Evolutionary conservation across 2,888 invertebrate species (phyloP).

Genomic region (Chalcosyrphus nemorum): DNA sequence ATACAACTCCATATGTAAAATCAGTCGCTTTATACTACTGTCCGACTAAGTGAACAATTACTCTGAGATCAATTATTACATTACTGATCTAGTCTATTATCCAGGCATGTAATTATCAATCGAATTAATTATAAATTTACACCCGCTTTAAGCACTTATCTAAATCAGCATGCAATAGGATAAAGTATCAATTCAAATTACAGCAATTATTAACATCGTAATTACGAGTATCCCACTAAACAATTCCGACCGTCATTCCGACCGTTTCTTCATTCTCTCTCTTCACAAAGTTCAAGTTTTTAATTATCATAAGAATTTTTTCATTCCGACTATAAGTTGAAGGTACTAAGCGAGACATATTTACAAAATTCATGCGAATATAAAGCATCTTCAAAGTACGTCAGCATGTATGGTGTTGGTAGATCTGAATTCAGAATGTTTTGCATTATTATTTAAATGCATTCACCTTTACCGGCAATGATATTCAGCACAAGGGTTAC

Average conservation of each 20-base stretch:
- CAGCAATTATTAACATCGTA: slow-evolving; percentile 10
- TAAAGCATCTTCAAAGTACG: background rate
- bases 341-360: background rate
- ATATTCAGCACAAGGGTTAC: background rate
- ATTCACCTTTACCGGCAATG: slow-evolving; percentile 11
- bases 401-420: background rate
- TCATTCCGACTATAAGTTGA: background rate
- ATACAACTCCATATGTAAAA: too few relatives aligned
- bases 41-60: too few relatives aligned
- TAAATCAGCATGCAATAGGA: background rate
- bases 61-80: too few relatives aligned
- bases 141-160: background rate
- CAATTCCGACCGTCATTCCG: background rate
- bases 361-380: background rate
- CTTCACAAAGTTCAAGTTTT: background rate
- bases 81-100: too few relatives aligned
- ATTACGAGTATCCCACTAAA: background rate
- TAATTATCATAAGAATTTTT: background rate
- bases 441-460: slow-evolving; percentile 35
- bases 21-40: too few relatives aligned
- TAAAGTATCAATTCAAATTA: slow-evolving; percentile 13
- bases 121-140: background rate
- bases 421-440: slow-evolving; percentile 14
- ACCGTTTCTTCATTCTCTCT: slow-evolving; percentile 3
- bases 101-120: too few relatives aligned